Evolutionary conservation across 2,113 vertebrate genomes (phyloP).

Genomic region (Australoheros scitulus): DNA sequence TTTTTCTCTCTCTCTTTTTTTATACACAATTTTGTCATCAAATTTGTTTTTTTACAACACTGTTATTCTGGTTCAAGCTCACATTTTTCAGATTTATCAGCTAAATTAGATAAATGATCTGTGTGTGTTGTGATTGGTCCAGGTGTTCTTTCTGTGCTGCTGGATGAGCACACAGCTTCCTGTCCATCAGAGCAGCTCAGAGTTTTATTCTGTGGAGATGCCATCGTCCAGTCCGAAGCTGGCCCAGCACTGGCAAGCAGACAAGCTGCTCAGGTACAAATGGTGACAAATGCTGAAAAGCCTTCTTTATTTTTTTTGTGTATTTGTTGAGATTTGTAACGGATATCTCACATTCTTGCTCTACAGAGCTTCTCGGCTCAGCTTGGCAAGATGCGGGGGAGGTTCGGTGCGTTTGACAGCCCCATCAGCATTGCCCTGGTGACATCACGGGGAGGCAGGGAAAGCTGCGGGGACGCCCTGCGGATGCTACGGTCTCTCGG

Average conservation of each 20-base stretch:
- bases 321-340: neutral
- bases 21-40: neutral
- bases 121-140: neutral
- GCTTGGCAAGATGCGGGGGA: constrained; percentile 53
- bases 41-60: neutral
- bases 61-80: neutral
- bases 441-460: constrained; percentile 28
- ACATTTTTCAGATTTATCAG: neutral
- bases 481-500: constrained; percentile 41
- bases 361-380: constrained; percentile 46
- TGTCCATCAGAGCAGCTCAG: constrained; percentile 60
- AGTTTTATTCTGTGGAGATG: constrained; percentile 55
- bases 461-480: constrained; percentile 36
- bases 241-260: neutral
- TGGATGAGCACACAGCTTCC: constrained; percentile 32
- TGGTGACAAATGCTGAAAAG: neutral
- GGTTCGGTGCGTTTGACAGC: constrained; percentile 45
- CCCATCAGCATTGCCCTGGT: constrained; percentile 57
- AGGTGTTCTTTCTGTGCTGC: constrained; percentile 59
- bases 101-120: neutral
- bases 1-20: too few relatives aligned
- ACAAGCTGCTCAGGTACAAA: constrained; percentile 41
- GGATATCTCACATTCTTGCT: neutral
- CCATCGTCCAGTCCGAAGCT: neutral
- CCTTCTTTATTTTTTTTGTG: neutral